Evolutionary conservation across 2,888 invertebrate species (phyloP), one percentile per base, ranked within the genome.

Genomic region (Pteria penguin): DNA sequence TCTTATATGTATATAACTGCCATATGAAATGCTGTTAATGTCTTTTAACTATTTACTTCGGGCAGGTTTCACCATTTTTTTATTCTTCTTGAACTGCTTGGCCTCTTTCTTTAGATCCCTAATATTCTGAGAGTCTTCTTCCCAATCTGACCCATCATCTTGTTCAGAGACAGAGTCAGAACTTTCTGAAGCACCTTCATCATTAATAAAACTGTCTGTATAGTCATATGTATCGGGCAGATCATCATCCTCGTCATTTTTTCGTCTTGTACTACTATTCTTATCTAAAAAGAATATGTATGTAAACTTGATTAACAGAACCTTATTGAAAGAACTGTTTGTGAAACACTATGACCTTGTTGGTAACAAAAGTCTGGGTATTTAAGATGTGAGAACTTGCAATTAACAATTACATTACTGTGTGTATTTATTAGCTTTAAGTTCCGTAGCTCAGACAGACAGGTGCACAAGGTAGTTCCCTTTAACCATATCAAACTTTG

Each of bases 151-250:
- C 14, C 73, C 82, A 4, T 78, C 76, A 4, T 80, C 81, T 0
- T 78, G 75, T 29, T 80, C 82, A 3, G 79, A 74, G 1, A 77
- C 77, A 0, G 62, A 74, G 14, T 67, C 77, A 26, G 72, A 77
- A 3, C 65, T 75, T 14, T 65, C 52, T 22, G 78, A 72, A 8
- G 27, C 76, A 65, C 73, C 72, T 24, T 72, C 78, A 52, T 88
- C 86, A 63, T 88, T 84, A 45, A 87, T 83, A 80, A 88, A 88
- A 77, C 84, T 86, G 76, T 88, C 88, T 71, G 85, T 82, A 68
- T 86, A 85, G 71, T 88, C 86, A 62, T 86, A 87, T 0, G 87
- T 88, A 71, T 88, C 87, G 2, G 85, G 83, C 24, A 78, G 76
- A 29, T 82, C 84, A 24, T 86, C 86, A 57, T 87, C 88, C 18